Evolutionary conservation across 2,888 invertebrate species (phyloP).

Genomic region (Isoperla grammatica): DNA sequence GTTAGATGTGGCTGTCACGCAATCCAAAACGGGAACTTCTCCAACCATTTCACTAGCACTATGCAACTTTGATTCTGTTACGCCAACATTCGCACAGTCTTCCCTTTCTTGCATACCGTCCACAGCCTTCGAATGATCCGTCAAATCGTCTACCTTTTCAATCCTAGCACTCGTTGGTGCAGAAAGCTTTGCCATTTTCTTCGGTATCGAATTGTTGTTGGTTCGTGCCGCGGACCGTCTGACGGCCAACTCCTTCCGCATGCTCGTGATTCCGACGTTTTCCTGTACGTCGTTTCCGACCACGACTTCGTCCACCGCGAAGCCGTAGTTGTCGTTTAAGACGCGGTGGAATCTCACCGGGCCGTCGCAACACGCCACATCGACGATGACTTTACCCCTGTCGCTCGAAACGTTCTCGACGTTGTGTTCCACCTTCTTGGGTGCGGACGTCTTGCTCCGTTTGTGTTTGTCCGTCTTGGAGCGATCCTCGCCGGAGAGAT

Average conservation of each 20-base stretch:
- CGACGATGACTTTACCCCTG: conserved; percentile 58
- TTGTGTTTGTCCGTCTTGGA: not conserved
- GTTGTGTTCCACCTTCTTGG: not conserved
- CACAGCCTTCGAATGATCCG: no score
- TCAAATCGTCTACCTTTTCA: no score
- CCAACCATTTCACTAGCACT: no score
- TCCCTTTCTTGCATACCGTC: no score
- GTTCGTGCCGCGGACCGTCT: not conserved
- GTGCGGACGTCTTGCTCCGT: not conserved
- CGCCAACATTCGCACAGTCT: no score
- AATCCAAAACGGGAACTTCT: no score
- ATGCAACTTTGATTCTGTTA: no score
- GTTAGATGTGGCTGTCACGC: no score
- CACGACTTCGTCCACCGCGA: conserved; percentile 38
- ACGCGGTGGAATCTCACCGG: conserved; percentile 83
- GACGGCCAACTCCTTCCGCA: conserved; percentile 11
- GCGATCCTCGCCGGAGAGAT: conserved; percentile 71
- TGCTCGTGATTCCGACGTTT: conserved; percentile 9
- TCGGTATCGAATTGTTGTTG: not conserved
- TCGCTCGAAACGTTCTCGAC: not conserved
- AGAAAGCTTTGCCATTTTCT: not conserved
- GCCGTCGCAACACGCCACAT: conserved; percentile 89
- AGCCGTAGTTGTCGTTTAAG: conserved; percentile 71
- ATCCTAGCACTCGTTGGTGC: no score
- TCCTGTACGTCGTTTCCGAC: conserved; percentile 2